phyloP scores from a whole-genome alignment of 2,113 vertebrate genomes.

The Onychorhynchus coronatus region DNA sequence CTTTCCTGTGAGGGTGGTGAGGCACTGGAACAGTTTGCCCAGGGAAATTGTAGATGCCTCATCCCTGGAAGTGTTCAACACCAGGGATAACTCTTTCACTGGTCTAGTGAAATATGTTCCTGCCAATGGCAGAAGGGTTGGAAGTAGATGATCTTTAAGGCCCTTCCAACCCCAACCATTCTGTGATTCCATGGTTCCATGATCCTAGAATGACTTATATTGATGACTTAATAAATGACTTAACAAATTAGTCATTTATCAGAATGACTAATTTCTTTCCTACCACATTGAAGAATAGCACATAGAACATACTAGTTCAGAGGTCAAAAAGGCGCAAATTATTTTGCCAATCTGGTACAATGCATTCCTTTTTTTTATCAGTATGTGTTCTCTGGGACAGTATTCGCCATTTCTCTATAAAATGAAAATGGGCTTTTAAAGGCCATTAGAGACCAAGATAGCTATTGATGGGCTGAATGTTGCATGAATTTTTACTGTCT shows the following conservation, averaged over 20 bases:
- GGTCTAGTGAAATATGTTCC: neutral
- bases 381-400: neutral
- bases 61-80: neutral
- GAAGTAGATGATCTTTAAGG: neutral
- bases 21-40: neutral
- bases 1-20: neutral
- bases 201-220: too few relatives aligned
- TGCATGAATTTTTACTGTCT: neutral
- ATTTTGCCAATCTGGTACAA: neutral
- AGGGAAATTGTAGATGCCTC: neutral
- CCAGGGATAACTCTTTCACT: neutral
- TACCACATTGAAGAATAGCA: neutral
- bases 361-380: neutral
- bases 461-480: neutral
- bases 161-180: neutral
- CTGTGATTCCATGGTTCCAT: neutral
- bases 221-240: too few relatives aligned
- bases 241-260: too few relatives aligned
- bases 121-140: neutral
- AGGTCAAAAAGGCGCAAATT: neutral
- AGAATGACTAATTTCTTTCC: neutral
- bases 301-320: neutral
- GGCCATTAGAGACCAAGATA: neutral
- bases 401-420: neutral
- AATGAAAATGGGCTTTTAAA: neutral